Evolutionary conservation across 1,140 invertebrate species (phyloP).

Genomic region (Calycopis cecrops): DNA sequence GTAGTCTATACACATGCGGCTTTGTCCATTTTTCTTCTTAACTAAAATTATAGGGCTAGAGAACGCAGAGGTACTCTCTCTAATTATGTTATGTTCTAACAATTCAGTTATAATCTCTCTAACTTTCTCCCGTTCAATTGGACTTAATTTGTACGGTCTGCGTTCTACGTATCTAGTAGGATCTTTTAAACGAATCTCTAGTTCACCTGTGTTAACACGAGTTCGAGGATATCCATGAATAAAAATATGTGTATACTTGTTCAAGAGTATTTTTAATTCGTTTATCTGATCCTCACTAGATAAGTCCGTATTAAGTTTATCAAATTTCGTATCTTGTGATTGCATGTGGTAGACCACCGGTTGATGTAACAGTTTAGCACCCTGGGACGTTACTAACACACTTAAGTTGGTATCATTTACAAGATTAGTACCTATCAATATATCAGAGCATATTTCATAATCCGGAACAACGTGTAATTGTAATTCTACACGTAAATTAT

Average conservation of each 20-base stretch:
- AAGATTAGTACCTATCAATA: no score
- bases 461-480: no score
- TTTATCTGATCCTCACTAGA: no score
- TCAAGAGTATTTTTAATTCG: no score
- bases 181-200: conserved; percentile 26
- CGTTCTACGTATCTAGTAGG: conserved; percentile 27
- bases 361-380: no score
- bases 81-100: conserved; percentile 40
- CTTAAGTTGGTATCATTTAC: no score
- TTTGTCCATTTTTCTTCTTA: conserved; percentile 35
- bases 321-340: no score
- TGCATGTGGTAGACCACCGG: no score
- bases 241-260: conserved; percentile 21
- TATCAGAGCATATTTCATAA: no score
- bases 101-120: conserved; percentile 21
- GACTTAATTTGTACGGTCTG: conserved; percentile 25
- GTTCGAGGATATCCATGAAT: conserved; percentile 18
- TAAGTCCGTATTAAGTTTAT: no score
- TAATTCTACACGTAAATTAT: no score
- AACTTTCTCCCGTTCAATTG: conserved; percentile 26
- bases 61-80: conserved; percentile 39
- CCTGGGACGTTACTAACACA: no score
- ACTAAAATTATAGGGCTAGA: conserved; percentile 32
- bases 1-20: conserved; percentile 29
- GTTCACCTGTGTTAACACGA: conserved; percentile 25